These are phyloP conservation scores for Notodonta dromedarius DNA, from an alignment of 2,888 invertebrate species.

Conservation along the genomic window DNA sequence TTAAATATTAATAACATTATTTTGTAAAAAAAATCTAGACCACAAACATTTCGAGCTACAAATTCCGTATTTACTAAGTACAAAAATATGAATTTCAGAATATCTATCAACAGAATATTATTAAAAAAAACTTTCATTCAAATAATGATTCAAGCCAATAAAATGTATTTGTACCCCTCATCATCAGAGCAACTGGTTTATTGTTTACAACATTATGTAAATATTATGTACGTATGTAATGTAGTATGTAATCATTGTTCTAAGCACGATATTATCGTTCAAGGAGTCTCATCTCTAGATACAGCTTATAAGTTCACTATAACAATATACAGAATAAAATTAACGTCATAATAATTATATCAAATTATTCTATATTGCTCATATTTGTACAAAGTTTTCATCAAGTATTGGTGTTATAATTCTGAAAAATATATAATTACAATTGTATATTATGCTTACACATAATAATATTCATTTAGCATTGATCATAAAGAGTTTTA, in stretches of 20 bases:
- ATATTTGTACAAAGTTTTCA: slow-evolving; percentile 83
- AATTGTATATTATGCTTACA: slow-evolving; percentile 66
- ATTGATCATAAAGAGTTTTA: slow-evolving; percentile 63
- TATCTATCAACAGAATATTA: slow-evolving; percentile 60
- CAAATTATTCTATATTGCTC: slow-evolving; percentile 81
- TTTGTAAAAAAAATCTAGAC: slow-evolving; percentile 27
- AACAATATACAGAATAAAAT: slow-evolving; percentile 73
- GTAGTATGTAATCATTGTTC: slow-evolving; percentile 36
- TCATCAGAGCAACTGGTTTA: slow-evolving; percentile 80
- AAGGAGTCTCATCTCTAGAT: slow-evolving; percentile 60
- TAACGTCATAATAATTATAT: slow-evolving; percentile 64
- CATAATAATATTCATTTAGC: slow-evolving; percentile 56
- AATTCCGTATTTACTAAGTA: slow-evolving; percentile 74
- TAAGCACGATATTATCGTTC: slow-evolving; percentile 57
- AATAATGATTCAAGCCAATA: slow-evolving; percentile 69
- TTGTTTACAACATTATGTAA: slow-evolving; percentile 45
- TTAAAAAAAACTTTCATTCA: slow-evolving; percentile 49
- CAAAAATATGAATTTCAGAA: slow-evolving; percentile 81
- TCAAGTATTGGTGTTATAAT: slow-evolving; percentile 81
- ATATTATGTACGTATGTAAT: slow-evolving; percentile 39
- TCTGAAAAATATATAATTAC: slow-evolving; percentile 70
- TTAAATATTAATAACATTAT: not conserved
- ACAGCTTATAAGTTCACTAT: slow-evolving; percentile 71
- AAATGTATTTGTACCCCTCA: slow-evolving; percentile 77
- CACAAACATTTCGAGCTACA: slow-evolving; percentile 45